These are phyloP conservation scores for Phyllostomus hastatus DNA, from an alignment of 2,113 vertebrate genomes.

Conservation along the genomic window DNA sequence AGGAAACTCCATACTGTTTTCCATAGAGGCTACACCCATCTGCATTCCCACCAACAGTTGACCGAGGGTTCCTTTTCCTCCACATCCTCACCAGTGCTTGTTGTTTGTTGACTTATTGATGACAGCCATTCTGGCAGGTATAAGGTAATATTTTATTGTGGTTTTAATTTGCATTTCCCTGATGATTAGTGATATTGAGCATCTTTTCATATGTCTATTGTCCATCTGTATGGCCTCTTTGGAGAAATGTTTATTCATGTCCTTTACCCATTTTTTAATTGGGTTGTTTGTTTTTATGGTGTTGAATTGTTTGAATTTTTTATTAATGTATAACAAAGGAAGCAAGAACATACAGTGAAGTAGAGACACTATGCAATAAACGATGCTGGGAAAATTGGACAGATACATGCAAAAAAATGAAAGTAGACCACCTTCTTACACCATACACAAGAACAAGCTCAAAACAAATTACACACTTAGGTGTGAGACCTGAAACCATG, in stretches of 20 bases:
- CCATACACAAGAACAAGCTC: neutral
- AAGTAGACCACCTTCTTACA: neutral
- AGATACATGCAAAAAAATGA: neutral
- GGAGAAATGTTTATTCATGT: neutral
- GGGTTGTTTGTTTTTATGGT: neutral
- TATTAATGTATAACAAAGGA: neutral
- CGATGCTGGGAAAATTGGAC: neutral
- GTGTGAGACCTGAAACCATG: neutral
- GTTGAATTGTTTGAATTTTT: neutral
- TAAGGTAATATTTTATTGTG: neutral
- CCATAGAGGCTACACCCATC: neutral
- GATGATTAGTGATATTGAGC: neutral
- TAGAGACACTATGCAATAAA: neutral
- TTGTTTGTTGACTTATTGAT: neutral
- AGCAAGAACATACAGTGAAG: neutral
- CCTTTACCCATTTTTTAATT: neutral
- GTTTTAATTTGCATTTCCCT: neutral
- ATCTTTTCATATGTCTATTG: neutral
- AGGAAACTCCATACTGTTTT: neutral
- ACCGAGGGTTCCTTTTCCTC: neutral
- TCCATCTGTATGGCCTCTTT: neutral
- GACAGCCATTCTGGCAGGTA: neutral
- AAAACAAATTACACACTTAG: neutral
- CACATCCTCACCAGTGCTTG: too few species aligned
- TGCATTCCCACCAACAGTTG: neutral